Evolutionary conservation across 2,113 vertebrate genomes (phyloP), one percentile per base, ranked within the genome.

Genomic region (Origma solitaria): DNA sequence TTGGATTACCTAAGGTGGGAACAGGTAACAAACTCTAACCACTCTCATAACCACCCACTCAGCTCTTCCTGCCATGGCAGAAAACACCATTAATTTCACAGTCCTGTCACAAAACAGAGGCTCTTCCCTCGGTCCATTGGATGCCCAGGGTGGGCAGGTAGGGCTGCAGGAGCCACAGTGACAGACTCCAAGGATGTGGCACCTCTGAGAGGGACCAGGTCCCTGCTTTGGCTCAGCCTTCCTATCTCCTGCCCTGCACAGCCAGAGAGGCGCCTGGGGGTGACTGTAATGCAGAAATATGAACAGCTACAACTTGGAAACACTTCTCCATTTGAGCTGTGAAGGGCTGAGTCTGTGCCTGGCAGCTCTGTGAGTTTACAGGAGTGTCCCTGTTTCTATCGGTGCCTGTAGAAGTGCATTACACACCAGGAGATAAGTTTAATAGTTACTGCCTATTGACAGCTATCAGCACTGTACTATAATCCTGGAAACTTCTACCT

Each of bases 91-190:
- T 61, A 79, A 65, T 76, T 51, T 56, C 86, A 44, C 35, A 40
- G 25, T 25, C 49, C 61, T 82, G n/a, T 70, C 78, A 85, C 40
- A 65, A 13, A 61, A 80, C 66, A 61, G 68, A 3, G 31, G 54
- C 86, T 21, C 21, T 20, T 23, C 24, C 35, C 37, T 18, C 78
- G n/a, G 23, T 11, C 56, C 35, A 33, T 0, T 38, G 47, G 33
- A 38, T 6, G 3, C 37, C 49, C 13, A 1, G 0, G 2, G n/a
- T 1, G 8, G 38, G 37, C 25, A 30, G 27, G 23, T 1, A 31
- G 49, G 51, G 15, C 1, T 44, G 31, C 24, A 40, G 50, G 71
- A 76, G 45, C 16, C 61, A 18, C 70, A 15, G n/a, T 0, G 1
- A 69, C 58, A 6, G 8, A 24, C 6, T 66, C 38, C n/a, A 18